Base-by-base conservation (phyloP, 2,797 vertebrate species). In the Oreonectes daqikongensis region DNA sequence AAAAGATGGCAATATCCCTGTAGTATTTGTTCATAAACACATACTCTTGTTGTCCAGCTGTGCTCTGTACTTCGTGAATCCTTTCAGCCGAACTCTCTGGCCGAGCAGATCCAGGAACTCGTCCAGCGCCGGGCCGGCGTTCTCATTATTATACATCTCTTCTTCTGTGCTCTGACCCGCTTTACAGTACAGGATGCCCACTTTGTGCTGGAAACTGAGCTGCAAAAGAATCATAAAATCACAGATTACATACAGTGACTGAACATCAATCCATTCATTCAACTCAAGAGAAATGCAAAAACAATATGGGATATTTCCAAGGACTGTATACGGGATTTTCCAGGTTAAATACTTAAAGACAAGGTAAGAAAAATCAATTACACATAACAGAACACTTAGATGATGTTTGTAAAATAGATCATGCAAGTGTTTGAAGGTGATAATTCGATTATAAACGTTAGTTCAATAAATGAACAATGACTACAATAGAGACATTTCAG, bases 101-200 rank as follows among this genome's bases (percentile, higher is more conserved):
- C 97, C 97, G 15, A 99, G 93, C 24, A 99, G 94, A 88, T 98
- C 96, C 82, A 99, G 90, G 87, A 99, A 99, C 86, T 99, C 97
- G 2, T 98, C 96, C 79, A 99, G 94, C 7, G 94, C 95, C 0
- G 96, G 94, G 4, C 96, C 96, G 0, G 94, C 95, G 1, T 93
- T 94, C 89, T 99, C 97, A 0, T 99, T 99, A 90, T 98, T 99
- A 83, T 99, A 99, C 97, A 99, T 99, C 86, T 99, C 96, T 82
- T 99, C 97, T 72, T 99, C 97, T 0, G 96, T 98, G 91, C 96
- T 96, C 90, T 99, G 97, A 78, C 95, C 96, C 1, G 95, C 94
- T 89, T 95, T 96, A 88, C 97, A 99, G 89, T 99, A 99, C 78
- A 99, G 92, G 78, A 99, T 94, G 42, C 97, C 97, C 77, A 99